Evolutionary conservation across 2,113 vertebrate species (phyloP).

Genomic region (Brachionichthys hirsutus): DNA sequence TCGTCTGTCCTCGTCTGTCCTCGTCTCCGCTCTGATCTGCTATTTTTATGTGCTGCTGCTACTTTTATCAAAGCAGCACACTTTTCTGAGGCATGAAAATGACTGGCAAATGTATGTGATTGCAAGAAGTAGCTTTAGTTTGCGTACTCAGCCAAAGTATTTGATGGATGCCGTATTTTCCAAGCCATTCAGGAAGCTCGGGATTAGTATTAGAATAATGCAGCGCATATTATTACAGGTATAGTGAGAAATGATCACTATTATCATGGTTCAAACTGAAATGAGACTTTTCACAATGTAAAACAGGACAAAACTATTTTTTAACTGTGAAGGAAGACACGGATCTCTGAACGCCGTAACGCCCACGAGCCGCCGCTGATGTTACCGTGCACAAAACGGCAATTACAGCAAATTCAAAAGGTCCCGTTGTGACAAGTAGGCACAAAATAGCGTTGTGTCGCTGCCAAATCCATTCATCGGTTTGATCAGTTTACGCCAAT

Average conservation of each 20-base stretch:
- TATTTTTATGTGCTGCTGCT: background rate
- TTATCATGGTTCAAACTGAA: too few relatives aligned
- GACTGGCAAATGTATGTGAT: background rate
- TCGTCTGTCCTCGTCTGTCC: background rate
- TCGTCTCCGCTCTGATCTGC: background rate
- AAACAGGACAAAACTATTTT: too few relatives aligned
- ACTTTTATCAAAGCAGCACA: background rate
- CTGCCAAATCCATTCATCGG: slow-evolving; percentile 2
- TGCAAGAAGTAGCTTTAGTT: background rate
- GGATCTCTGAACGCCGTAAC: slow-evolving; percentile 2
- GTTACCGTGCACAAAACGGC: slow-evolving; percentile 17
- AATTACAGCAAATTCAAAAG: slow-evolving; percentile 13
- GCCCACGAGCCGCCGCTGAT: slow-evolving; percentile 11
- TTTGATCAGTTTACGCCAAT: background rate
- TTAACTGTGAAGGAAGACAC: slow-evolving; percentile 5
- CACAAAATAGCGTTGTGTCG: background rate
- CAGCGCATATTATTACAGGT: too few relatives aligned
- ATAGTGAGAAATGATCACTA: background rate
- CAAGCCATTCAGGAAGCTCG: background rate
- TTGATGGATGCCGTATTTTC: background rate
- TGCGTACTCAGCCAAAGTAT: too few relatives aligned
- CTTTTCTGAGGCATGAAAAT: slow-evolving; percentile 1
- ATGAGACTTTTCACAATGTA: too few relatives aligned
- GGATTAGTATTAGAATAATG: background rate
- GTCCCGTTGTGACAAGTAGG: slow-evolving; percentile 8